Percentiles rank a stretch among this genome's conserved stretches.
phyloP scores from a whole-genome alignment of 2,113 vertebrate species.

The Dicentrarchus labrax region DNA sequence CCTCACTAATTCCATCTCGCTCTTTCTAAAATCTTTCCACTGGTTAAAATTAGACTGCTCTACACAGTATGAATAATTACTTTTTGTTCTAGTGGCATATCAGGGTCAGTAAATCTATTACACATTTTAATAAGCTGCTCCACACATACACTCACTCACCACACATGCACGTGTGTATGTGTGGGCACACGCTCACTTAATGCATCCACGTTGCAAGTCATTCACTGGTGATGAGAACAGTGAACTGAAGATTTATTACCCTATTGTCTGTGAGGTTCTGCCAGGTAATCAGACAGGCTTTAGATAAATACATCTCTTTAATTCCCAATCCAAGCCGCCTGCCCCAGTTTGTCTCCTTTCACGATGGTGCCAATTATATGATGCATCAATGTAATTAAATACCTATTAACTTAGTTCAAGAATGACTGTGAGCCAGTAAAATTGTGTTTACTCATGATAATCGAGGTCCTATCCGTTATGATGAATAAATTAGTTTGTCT shows the following conservation, averaged over 20 bases:
- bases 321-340: constrained; percentile 78
- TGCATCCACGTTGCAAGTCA: constrained; percentile 70
- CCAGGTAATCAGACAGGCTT: constrained; percentile 85
- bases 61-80: constrained; percentile 85
- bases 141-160: constrained; percentile 60
- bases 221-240: constrained; percentile 75
- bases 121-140: constrained; percentile 85
- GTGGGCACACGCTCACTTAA: constrained; percentile 47
- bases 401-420: constrained; percentile 80
- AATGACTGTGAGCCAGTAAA: constrained; percentile 72
- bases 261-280: constrained; percentile 81
- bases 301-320: constrained; percentile 84
- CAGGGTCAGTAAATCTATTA: constrained; percentile 88
- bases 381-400: constrained; percentile 86
- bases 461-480: constrained; percentile 35
- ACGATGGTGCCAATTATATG: constrained; percentile 80
- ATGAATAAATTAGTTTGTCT: constrained; percentile 65
- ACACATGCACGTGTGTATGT: constrained; percentile 39
- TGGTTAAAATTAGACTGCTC: constrained; percentile 84
- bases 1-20: constrained; percentile 81
- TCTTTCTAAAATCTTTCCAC: constrained; percentile 81
- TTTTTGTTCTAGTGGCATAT: constrained; percentile 86
- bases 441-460: constrained; percentile 73
- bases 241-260: constrained; percentile 82
- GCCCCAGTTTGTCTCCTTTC: constrained; percentile 76